phyloP scores from a whole-genome alignment of 2,888 invertebrate species.

The Glyphotaelius pellucidus region DNA sequence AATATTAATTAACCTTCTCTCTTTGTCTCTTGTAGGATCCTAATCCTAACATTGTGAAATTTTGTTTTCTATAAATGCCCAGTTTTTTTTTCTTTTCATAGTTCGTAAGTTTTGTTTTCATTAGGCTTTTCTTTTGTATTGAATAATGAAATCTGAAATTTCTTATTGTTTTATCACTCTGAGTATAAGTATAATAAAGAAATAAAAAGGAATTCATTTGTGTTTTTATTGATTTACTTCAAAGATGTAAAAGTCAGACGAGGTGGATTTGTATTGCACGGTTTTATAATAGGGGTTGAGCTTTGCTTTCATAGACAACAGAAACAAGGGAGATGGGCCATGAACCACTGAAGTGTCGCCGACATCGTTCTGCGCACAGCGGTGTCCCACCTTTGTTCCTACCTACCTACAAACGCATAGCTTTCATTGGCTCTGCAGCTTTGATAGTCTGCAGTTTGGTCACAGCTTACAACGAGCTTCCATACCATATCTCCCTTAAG shows the following conservation, averaged over 20 bases:
- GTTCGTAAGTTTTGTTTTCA: background rate
- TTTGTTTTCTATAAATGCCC: background rate
- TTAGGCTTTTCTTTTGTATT: background rate
- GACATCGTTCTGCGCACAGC: too few species aligned
- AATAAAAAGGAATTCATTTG: background rate
- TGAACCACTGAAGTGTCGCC: too few species aligned
- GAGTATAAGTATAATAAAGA: background rate
- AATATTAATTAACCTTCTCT: too few species aligned
- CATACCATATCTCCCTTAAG: background rate
- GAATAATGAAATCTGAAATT: background rate
- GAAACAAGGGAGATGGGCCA: too few species aligned
- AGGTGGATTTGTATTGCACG: background rate
- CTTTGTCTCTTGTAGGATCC: background rate
- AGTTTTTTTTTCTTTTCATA: background rate
- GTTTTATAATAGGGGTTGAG: background rate
- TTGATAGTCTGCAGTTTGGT: too few species aligned
- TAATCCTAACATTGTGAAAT: background rate
- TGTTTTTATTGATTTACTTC: background rate
- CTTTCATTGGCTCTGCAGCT: too few species aligned
- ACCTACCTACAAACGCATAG: too few species aligned
- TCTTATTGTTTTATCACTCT: conserved; percentile 2
- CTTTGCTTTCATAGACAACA: too few species aligned
- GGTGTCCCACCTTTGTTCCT: too few species aligned
- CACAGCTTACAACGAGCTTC: too few species aligned
- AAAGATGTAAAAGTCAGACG: background rate